Base-by-base conservation (phyloP, 2,113 vertebrate species). In the Ailuropoda melanoleuca region DNA sequence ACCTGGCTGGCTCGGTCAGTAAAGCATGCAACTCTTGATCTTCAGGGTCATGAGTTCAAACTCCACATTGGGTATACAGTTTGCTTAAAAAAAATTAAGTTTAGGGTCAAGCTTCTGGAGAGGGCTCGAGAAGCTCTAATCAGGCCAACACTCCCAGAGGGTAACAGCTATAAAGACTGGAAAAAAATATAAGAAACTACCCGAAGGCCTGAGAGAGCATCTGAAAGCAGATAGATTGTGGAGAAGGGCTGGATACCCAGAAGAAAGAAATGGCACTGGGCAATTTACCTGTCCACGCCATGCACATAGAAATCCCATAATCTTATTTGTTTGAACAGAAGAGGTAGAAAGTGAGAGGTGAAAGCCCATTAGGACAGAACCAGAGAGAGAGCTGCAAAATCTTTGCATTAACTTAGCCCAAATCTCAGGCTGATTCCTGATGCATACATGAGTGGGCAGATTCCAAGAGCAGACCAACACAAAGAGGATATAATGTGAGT, bases 371-470 rank as follows among this genome's bases (percentile, higher is more conserved):
- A 50, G 72, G 48, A 68, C 0, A 11, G 23, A 92, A 48, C 12
- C 4, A 48, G 37, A 37, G 26, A 19, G 19, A 14, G 21, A 50
- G 43, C 46, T 14, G 53, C 43, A 24, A 31, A 6, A 5, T 82
- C 55, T 66, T 18, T 58, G 55, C 53, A 2, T 11, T 39, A 81
- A 15, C 9, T 17, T 17, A 55, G 18, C n/a, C 21, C 60, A 10
- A 39, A 48, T 14, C 75, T 31, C 19, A 53, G 62, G 50, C 60
- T 50, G 39, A 26, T 2, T 24, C 66, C 60, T 31, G 64, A 50
- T 2, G n/a, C 5, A 48, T 1, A 39, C 3, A 13, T 0, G 6
- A 1, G 1, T 4, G 19, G 18, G 46, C 12, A 70, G 29, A 53
- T 26, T 23, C 31, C 26, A 46, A 43, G 53, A 55, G 39, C 77